These are phyloP conservation scores for Erinaceus europaeus DNA, from an alignment of 2,113 vertebrate species.

Conservation along the genomic window DNA sequence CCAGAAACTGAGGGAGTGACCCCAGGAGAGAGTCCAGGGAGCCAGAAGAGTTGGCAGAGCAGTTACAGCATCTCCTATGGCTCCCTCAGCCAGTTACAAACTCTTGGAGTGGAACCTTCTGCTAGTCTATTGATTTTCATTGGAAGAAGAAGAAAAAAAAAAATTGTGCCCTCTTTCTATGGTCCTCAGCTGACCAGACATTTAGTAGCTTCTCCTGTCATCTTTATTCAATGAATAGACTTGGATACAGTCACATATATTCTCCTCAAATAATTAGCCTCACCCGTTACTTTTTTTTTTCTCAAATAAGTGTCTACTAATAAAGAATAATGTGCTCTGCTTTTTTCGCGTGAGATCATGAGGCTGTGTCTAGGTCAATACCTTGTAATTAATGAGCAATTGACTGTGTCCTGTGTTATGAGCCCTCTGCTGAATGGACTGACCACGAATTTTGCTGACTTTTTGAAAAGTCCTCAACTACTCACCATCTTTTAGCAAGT, in stretches of 20 bases:
- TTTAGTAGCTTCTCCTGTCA: background rate
- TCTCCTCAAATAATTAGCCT: background rate
- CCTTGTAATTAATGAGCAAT: conserved; percentile 8
- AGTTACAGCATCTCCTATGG: rapidly evolving
- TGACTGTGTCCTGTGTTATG: background rate
- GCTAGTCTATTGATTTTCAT: background rate
- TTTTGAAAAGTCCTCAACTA: conserved; percentile 24
- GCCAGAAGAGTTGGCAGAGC: rapidly evolving
- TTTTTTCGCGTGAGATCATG: background rate
- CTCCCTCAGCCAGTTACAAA: background rate
- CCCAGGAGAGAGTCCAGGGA: background rate
- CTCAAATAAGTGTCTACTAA: background rate
- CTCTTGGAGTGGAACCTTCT: background rate
- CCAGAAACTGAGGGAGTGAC: background rate
- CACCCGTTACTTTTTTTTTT: background rate
- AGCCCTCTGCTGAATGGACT: background rate
- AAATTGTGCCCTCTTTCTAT: background rate
- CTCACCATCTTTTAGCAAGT: background rate
- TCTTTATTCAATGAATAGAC: background rate
- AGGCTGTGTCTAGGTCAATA: conserved; percentile 17
- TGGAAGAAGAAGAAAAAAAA: background rate
- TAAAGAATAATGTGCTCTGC: background rate
- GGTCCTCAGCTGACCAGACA: background rate
- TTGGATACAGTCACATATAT: background rate
- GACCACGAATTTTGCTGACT: conserved; percentile 48